Base-by-base conservation (phyloP, 2,113 vertebrate genomes). In the Azemiops feae region DNA sequence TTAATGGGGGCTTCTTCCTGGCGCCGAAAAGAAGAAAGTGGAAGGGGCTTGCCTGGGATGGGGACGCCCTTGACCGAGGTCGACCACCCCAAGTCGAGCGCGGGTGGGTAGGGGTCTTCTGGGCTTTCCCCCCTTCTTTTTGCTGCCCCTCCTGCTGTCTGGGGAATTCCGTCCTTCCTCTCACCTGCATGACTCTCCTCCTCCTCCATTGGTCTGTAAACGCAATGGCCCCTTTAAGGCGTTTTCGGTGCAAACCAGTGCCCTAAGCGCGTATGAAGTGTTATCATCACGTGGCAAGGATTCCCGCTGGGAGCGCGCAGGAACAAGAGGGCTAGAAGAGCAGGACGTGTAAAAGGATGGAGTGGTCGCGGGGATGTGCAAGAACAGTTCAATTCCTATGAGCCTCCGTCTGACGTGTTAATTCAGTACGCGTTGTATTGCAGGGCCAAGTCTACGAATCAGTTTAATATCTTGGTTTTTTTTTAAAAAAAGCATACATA, bases 31-130 rank as follows among this genome's bases (percentile, higher is more conserved):
- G 69, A 11, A 5, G 4, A 8, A 25, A 10, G 43, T 34, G 27
- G 45, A 27, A 6, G 8, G 30, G 55, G 55, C 7, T 87, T 1
- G 22, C 53, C n/a, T 4, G 3, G 18, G 50, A 16, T 20, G 4
- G 60, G 27, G 52, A 85, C 27, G 92, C 45, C 92, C 92, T 93
- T 93, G 92, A 64, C 53, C 2, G 45, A 54, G 88, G 69, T 85
- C 69, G 10, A 8, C 16, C 27, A 54, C 23, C n/a, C 25, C 12
- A 69, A 69, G 30, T 55, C 18, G 53, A 54, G 53, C 53, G 14
- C 53, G 14, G 53, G 12, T 54, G 47, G 47, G 47, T 54, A 3
- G 53, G 53, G 53, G 47, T 50, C 47, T 54, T 54, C 53, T 54
- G 54, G 5, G 54, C 54, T 20, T 5, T 8, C 47, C 47, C 8